Evolutionary conservation across 2,113 vertebrate species (phyloP), one percentile per base, ranked within the genome.

Genomic region (Lichenostomus cassidix): DNA sequence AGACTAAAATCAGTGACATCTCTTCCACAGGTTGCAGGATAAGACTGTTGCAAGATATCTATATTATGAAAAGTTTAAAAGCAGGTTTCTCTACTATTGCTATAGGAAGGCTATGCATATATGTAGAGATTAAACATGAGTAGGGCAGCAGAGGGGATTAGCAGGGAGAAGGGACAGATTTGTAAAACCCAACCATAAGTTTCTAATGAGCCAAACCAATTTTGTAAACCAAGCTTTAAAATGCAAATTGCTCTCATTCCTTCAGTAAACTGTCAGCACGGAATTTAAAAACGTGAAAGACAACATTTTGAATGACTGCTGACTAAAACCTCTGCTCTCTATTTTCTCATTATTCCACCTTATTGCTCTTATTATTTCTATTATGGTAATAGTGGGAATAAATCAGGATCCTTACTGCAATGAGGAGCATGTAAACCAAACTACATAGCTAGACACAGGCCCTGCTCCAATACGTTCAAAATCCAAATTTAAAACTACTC

Each of bases 341-440:
- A 12, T 91, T 93, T 92, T 87, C 75, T 70, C 50, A 77, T 85
- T 92, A 78, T 89, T 91, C 94, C 87, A 95, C 74, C 62, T 95
- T 87, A 83, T 63, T 83, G n/a, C 71, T 74, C 53, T 80, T 83
- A 80, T 83, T 93, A 81, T 80, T 95, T 95, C 67, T 70, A 49
- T 91, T 90, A 91, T 4, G 11, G 35, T 31, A 94, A 88, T 16
- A 80, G 35, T 4, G 2, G 60, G 70, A 90, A 80, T 87, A 79
- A 91, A 84, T 87, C 16, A 20, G 59, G n/a, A 62, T 68, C 37
- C 15, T 82, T 35, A 53, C n/a, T 68, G 77, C 23, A 27, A 44
- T 17, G 20, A 75, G 18, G 49, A 76, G 23, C 35, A 25, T 22
- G 31, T n/a, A 37, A 92, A 94, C 50, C 41, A 37, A 89, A 64